Percentiles rank a stretch among this genome's conserved stretches.
phyloP scores from a whole-genome alignment of 2,113 vertebrate genomes.

The Antechinus stuartii region DNA sequence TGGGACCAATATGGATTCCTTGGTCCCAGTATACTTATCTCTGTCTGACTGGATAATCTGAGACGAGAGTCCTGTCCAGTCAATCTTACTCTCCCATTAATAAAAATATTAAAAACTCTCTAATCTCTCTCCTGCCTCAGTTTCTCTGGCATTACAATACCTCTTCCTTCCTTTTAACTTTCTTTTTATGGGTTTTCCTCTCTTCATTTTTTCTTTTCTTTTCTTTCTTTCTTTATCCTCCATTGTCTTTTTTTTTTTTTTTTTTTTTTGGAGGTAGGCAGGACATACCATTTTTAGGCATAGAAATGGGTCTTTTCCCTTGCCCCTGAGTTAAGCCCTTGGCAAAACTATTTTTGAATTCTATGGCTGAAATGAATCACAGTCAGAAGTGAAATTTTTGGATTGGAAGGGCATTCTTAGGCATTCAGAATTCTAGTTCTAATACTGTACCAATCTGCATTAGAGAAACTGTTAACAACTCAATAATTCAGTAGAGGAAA shows the following conservation, averaged over 20 bases:
- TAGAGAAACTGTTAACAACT: background rate
- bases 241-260: background rate
- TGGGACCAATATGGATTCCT: too few species aligned
- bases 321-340: background rate
- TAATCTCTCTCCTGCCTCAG: too few species aligned
- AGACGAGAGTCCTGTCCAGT: too few species aligned
- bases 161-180: background rate
- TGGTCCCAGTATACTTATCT: too few species aligned
- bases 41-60: too few species aligned
- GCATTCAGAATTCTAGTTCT: slow-evolving; percentile 12
- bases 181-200: background rate
- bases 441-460: background rate
- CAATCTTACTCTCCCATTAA: too few species aligned
- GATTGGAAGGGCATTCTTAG: background rate
- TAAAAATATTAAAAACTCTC: too few species aligned
- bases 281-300: background rate
- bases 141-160: too few species aligned
- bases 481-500: background rate
- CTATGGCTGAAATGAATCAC: background rate
- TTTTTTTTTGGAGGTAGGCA: background rate
- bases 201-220: background rate
- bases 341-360: background rate
- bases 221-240: background rate
- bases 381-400: background rate
- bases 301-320: background rate